Conservation (phyloP, 2,113 vertebrate species). For the Lophius piscatorius region DNA sequence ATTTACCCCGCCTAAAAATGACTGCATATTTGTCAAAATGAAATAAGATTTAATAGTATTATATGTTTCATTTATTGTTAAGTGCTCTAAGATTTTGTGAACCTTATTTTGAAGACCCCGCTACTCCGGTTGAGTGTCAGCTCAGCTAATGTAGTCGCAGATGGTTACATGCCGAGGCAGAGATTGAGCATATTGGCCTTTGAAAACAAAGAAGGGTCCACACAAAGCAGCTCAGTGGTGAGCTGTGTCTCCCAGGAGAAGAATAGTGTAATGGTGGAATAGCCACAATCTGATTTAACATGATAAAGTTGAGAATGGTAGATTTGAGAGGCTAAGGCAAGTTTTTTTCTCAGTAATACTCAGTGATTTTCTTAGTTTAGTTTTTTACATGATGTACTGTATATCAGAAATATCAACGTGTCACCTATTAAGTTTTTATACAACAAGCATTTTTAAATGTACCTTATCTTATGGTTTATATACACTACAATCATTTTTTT, state of each 20-base stretch:
- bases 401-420: too few species aligned
- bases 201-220: slow-evolving; percentile 29
- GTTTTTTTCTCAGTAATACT: too few species aligned
- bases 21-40: slow-evolving; percentile 14
- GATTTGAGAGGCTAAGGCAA: not conserved
- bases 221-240: slow-evolving; percentile 29
- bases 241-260: slow-evolving; percentile 17
- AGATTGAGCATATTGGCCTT: slow-evolving; percentile 66
- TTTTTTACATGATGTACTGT: too few species aligned
- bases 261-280: slow-evolving; percentile 4
- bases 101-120: not conserved
- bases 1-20: slow-evolving; percentile 3
- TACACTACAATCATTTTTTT: too few species aligned
- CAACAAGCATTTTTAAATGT: too few species aligned
- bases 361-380: too few species aligned
- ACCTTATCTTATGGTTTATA: too few species aligned
- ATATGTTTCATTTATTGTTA: not conserved
- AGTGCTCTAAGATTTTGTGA: too few species aligned
- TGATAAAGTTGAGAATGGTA: not conserved
- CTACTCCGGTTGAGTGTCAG: slow-evolving; percentile 59
- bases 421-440: too few species aligned
- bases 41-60: slow-evolving; percentile 15
- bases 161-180: slow-evolving; percentile 35
- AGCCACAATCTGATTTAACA: not conserved
- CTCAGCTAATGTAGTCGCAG: slow-evolving; percentile 67